Evolutionary conservation across 2,797 vertebrate genomes (phyloP), one percentile per base, ranked within the genome.

Genomic region (Emys orbicularis): DNA sequence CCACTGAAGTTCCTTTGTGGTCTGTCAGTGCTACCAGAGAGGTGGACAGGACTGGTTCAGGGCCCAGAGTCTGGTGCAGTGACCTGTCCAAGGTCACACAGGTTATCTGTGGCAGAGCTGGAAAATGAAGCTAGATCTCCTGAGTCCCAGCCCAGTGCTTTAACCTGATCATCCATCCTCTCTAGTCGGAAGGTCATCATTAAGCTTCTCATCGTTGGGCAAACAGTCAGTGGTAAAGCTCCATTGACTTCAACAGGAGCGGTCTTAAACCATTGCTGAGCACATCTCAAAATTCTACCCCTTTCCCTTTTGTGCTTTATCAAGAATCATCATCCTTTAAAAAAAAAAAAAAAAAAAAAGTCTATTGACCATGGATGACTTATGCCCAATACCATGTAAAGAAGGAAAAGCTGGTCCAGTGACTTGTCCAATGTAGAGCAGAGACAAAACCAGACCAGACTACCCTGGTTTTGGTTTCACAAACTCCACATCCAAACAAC

Each of bases 171-270:
- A 27, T 44, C 72, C 37, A 44, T 25, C 23, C 72, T 25, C 37
- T 41, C 37, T 74, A 18, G 37, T 44, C 25, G 12, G 41, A 41
- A 44, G 12, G 37, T 74, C 72, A 25, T 76, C 37, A 13, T 44
- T 27, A 27, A 44, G 23, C 11, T 13, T 5, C 68, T 13, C 41
- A 41, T 7, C 6, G 4, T 44, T 44, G 25, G 23, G 72, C 11
- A 37, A 72, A 72, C 81, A 47, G 23, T 31, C 81, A n/a, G 52
- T 6, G 34, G 31, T 54, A 31, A 82, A 90, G 44, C 31, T 53
- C 29, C 44, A 61, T 1, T 79, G 76, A 83, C 31, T 79, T 93
- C 92, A 90, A 52, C 94, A 94, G 86, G 12, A 53, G 54, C 77
- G 93, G 18, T 68, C 44, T 93, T 83, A 74, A 89, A 81, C 79